Base-by-base conservation (phyloP, 2,797 vertebrate genomes). In the Setipinna tenuifilis region DNA sequence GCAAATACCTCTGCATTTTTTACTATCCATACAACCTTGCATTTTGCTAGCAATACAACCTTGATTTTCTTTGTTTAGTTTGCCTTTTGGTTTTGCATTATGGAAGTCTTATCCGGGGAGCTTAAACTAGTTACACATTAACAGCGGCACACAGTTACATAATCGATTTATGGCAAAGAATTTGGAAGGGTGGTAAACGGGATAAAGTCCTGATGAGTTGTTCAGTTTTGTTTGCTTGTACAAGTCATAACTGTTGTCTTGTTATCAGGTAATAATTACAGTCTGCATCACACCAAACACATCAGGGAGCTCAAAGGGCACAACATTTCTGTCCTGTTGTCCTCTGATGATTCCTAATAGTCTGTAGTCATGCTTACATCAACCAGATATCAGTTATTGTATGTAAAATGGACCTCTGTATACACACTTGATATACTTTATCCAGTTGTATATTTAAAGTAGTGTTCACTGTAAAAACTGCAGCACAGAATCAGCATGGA, bases 101-200 rank as follows among this genome's bases (percentile, higher is more conserved):
- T 6, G 35, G 35, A 17, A 78, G 19, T 7, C 35, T 78, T 17
- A 19, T 44, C 71, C 17, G 7, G 35, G 71, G 35, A 78, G 71
- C 6, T 10, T 31, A 17, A 7, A 78, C 10, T 65, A 83, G 91
- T 92, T 92, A 91, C 90, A 92, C 84, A 85, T 92, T 92, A 91
- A 93, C 12, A 89, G 12, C 12, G 3, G 62, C 17, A 0, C 81
- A 41, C 17, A 28, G 65, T 94, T 92, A 90, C 48, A 44, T 93
- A 91, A 93, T 81, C 17, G 84, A 85, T 57, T 87, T 54, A 68
- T 28, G 78, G 61, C 80, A 17, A 78, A 75, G 50, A 78, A 57
- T 61, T 54, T 83, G 71, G 35, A 17, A 2, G 71, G 17, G 16
- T 75, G 68, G 14, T 28, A 35, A 41, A 41, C 12, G 10, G 19